Conservation (phyloP, 2,888 invertebrate genomes). For the Dilophus febrilis region DNA sequence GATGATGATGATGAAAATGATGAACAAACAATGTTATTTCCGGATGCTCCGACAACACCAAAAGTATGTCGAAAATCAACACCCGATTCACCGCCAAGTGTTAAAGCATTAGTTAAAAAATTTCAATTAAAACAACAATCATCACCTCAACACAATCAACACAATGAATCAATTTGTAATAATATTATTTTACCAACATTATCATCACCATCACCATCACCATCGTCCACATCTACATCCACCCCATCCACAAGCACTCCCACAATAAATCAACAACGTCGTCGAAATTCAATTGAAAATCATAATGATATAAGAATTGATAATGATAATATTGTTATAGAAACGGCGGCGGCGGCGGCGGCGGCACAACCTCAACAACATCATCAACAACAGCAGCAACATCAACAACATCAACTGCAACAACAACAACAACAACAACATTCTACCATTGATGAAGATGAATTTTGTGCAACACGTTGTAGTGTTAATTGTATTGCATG, state of each 20-base stretch:
- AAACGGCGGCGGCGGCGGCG: too few relatives aligned
- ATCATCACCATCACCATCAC: slow-evolving; percentile 10
- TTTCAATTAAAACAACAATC: slow-evolving; percentile 23
- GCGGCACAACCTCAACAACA: too few relatives aligned
- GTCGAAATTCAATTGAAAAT: too few relatives aligned
- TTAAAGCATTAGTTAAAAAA: slow-evolving; percentile 29
- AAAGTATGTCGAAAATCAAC: slow-evolving; percentile 46
- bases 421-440: slow-evolving; percentile 9
- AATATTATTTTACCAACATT: slow-evolving; percentile 1
- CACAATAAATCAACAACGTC: too few relatives aligned
- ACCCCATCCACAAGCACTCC: too few relatives aligned
- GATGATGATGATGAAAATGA: slow-evolving; percentile 8
- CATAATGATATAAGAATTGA: too few relatives aligned
- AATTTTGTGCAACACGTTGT: background rate
- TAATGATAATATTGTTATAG: too few relatives aligned
- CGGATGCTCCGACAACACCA: slow-evolving; percentile 47
- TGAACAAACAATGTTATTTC: slow-evolving; percentile 30
- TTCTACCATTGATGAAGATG: slow-evolving; percentile 8
- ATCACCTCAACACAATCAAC: slow-evolving; percentile 3
- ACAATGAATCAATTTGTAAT: slow-evolving; percentile 1
- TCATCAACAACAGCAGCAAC: too few relatives aligned
- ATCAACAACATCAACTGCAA: too few relatives aligned
- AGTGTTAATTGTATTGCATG: slow-evolving; percentile 6
- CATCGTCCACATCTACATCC: slow-evolving; percentile 8
- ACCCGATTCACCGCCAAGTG: slow-evolving; percentile 34